Conservation (phyloP, 1,140 invertebrate genomes). For the Chymomyza costata region DNA sequence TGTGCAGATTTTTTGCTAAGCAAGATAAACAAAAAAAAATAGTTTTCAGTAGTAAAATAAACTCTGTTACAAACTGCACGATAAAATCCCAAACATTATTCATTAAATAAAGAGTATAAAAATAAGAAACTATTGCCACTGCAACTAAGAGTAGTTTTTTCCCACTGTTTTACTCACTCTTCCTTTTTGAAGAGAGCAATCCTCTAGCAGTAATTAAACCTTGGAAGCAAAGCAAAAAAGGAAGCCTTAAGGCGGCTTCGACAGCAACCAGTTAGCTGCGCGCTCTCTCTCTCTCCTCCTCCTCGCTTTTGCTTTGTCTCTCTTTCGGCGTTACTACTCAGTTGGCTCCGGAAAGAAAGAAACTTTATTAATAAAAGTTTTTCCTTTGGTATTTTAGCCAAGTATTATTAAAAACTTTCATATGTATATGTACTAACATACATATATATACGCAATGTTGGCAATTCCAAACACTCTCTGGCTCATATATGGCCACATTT, state of each 20-base stretch:
- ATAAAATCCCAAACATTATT: too few species aligned
- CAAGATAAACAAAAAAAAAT: too few species aligned
- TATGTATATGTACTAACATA: too few species aligned
- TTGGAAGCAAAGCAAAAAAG: conserved; percentile 34
- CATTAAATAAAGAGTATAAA: too few species aligned
- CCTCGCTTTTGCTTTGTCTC: conserved; percentile 6
- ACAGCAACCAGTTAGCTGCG: conserved; percentile 9
- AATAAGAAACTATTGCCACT: conserved; percentile 24
- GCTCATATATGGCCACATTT: conserved; percentile 1
- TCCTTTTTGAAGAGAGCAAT: conserved; percentile 1
- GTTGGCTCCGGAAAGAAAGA: conserved; percentile 47
- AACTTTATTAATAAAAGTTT: conserved; percentile 72
- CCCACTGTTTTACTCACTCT: conserved; percentile 13
- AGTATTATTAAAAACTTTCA: conserved; percentile 72
- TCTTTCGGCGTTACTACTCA: conserved; percentile 2
- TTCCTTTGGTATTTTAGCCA: conserved; percentile 67
- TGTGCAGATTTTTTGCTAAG: too few species aligned
- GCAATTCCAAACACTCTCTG: conserved; percentile 29
- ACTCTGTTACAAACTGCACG: too few species aligned
- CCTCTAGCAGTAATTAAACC: conserved; percentile 56
- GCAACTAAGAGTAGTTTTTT: conserved; percentile 1
- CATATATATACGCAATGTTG: conserved; percentile 57
- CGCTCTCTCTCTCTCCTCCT: conserved; percentile 3
- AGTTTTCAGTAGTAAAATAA: too few species aligned
- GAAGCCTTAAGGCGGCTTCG: conserved; percentile 38